A percentile compares a stretch with the other conserved stretches of the same genome.
Conservation (phyloP, 2,113 vertebrate species). For the Catagonus wagneri region DNA sequence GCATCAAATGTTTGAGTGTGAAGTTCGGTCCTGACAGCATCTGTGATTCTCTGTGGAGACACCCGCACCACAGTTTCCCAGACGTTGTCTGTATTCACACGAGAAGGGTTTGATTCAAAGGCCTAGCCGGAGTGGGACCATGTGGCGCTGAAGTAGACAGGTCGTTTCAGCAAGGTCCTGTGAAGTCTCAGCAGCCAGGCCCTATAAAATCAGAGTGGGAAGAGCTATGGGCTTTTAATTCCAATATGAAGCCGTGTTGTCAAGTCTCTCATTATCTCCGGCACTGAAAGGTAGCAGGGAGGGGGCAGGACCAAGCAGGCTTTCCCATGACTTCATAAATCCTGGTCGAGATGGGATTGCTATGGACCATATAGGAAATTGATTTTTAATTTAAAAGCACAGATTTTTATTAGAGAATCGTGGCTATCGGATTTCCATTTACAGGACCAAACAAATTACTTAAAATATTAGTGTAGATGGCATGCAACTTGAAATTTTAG, state of each 20-base stretch:
- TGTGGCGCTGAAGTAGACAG: slow-evolving; percentile 85
- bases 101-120: slow-evolving; percentile 90
- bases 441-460: neutral
- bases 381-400: slow-evolving; percentile 39
- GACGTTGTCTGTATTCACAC: slow-evolving; percentile 87
- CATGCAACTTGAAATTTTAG: neutral
- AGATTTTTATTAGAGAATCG: slow-evolving; percentile 6
- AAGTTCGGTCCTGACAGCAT: slow-evolving; percentile 89
- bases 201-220: slow-evolving; percentile 83
- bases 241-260: slow-evolving; percentile 77
- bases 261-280: slow-evolving; percentile 64
- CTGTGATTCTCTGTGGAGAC: slow-evolving; percentile 90
- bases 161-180: slow-evolving; percentile 85
- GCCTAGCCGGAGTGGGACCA: slow-evolving; percentile 85
- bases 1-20: slow-evolving; percentile 90
- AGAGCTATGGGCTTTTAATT: slow-evolving; percentile 82
- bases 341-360: slow-evolving; percentile 65
- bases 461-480: neutral
- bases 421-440: neutral
- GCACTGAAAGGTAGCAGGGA: slow-evolving; percentile 67
- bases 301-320: slow-evolving; percentile 27
- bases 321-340: slow-evolving; percentile 69
- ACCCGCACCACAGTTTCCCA: slow-evolving; percentile 87
- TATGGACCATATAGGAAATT: neutral
- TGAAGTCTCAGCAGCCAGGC: slow-evolving; percentile 85